These are phyloP conservation scores for Drosophila pseudoobscura DNA, from an alignment of 1,140 invertebrate genomes.

Conservation along the genomic window DNA sequence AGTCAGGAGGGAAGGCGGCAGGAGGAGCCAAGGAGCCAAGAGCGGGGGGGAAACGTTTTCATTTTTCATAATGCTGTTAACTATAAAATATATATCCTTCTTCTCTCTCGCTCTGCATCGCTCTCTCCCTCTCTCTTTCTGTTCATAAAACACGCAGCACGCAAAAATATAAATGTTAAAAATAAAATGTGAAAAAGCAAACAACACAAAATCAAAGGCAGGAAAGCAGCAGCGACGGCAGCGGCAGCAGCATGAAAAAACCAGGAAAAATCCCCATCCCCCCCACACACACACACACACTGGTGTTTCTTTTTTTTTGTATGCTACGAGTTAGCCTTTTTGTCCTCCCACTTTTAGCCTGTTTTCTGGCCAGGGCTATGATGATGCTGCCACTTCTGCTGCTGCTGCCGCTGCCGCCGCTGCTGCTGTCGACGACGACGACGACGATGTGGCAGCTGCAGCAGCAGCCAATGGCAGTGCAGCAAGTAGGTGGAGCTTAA, in stretches of 20 bases:
- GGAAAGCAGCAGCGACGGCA: too few species aligned
- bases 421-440: slow-evolving; percentile 38
- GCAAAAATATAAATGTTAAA: slow-evolving; percentile 81
- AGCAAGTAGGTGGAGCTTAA: slow-evolving; percentile 83
- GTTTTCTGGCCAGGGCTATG: slow-evolving; percentile 31
- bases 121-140: slow-evolving; percentile 4
- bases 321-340: slow-evolving; percentile 73
- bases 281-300: slow-evolving; percentile 22
- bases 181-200: slow-evolving; percentile 82
- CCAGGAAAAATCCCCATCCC: slow-evolving; percentile 25
- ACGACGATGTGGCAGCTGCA: slow-evolving; percentile 20
- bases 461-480: slow-evolving; percentile 72
- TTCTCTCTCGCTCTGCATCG: slow-evolving; percentile 18
- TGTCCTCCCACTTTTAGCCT: slow-evolving; percentile 72
- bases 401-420: slow-evolving; percentile 18
- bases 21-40: slow-evolving; percentile 1
- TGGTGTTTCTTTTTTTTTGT: slow-evolving; percentile 41
- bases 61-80: slow-evolving; percentile 77
- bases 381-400: slow-evolving; percentile 38
- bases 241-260: slow-evolving; percentile 29
- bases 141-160: slow-evolving; percentile 66
- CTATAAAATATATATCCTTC: slow-evolving; percentile 41
- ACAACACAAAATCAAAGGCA: slow-evolving; percentile 76
- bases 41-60: slow-evolving; percentile 49
- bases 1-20: slow-evolving; percentile 26